Conservation (phyloP, 2,797 vertebrate species). For the Periparus ater region DNA sequence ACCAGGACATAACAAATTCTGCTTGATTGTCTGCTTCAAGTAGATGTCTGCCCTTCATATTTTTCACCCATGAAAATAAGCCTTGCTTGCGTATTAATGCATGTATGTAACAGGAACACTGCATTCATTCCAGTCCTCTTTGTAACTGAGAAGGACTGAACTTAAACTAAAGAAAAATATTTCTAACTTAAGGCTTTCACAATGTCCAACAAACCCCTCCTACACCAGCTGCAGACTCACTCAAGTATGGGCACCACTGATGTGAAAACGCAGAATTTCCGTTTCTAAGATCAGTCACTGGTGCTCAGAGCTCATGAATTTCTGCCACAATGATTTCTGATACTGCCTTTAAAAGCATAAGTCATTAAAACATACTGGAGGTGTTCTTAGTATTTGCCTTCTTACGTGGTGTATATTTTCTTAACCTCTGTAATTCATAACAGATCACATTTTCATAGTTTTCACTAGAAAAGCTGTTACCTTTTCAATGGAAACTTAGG, state of each 20-base stretch:
- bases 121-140: not conserved
- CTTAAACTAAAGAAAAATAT: not conserved
- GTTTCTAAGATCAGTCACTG: not conserved
- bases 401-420: slow-evolving; percentile 3
- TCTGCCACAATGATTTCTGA: not conserved
- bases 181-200: not conserved
- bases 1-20: not conserved
- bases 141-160: not conserved
- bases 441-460: not conserved
- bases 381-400: slow-evolving; percentile 2
- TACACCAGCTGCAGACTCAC: not conserved
- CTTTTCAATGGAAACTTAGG: not conserved
- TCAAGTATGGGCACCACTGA: not conserved
- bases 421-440: slow-evolving; percentile 23
- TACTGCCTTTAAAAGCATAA: not conserved
- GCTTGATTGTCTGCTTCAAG: not conserved
- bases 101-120: not conserved
- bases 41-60: not conserved
- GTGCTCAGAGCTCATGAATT: not conserved
- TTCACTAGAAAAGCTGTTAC: not conserved
- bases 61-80: slow-evolving; percentile 7
- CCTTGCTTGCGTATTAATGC: not conserved
- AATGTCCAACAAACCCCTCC: not conserved
- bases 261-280: not conserved
- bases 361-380: not conserved